Conservation (phyloP, 2,113 vertebrate genomes). For the Sterrhoptilus dennistouni region DNA sequence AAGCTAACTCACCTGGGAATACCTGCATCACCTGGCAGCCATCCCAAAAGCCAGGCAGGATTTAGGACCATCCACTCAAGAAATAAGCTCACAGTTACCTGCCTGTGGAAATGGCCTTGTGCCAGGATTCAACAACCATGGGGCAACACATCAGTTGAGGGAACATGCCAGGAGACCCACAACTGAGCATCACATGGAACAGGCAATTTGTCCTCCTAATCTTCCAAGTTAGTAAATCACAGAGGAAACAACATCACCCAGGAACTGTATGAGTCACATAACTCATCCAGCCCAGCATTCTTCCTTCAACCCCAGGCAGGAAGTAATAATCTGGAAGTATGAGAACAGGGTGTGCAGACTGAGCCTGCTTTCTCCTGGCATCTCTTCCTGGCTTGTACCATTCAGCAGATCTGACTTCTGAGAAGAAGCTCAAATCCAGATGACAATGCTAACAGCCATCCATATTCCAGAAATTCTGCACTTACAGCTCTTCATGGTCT, state of each 20-base stretch:
- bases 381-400: background rate
- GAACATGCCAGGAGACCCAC: background rate
- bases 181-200: background rate
- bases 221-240: background rate
- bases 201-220: background rate
- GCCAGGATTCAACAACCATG: background rate
- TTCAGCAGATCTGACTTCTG: background rate
- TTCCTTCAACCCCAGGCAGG: background rate
- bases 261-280: background rate
- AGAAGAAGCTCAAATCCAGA: background rate
- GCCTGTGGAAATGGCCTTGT: background rate
- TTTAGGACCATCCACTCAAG: accelerated
- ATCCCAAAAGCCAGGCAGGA: background rate
- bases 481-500: background rate
- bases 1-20: background rate
- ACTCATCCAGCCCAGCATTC: background rate
- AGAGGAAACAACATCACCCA: background rate
- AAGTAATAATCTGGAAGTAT: background rate
- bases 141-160: background rate
- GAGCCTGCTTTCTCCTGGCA: background rate
- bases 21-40: background rate
- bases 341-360: background rate
- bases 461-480: background rate
- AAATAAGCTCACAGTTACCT: background rate
- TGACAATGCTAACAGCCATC: background rate